Evolutionary conservation across 2,888 invertebrate species (phyloP), one percentile per base, ranked within the genome.

Genomic region (Protophormia terraenovae): DNA sequence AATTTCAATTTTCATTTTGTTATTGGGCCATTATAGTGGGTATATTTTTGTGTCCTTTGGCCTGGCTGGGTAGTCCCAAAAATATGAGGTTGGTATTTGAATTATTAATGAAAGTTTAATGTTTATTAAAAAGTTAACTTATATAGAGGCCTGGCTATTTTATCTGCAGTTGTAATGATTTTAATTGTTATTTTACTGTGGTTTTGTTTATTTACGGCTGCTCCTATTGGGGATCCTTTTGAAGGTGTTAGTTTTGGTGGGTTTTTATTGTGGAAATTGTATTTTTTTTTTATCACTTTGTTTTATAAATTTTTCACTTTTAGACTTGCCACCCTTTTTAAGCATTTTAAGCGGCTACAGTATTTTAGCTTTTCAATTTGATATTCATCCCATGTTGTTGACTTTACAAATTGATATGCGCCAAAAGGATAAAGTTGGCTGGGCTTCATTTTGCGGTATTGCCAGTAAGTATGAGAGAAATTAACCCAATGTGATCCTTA

Each of bases 331-430:
- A 0, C 89, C 90, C 0, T 87, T 94, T 77, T 91, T 94, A 80
- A 94, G 94, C 87, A 92, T 95, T 35, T 92, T 95, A 0, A 93
- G 93, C 29, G 95, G 95, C 0, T 96, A 95, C 86, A 95, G 95
- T 58, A 94, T 96, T 47, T 92, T 96, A 75, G 94, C 95, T 2
- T 96, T 96, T 89, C 96, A 96, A 92, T 97, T 96, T 88, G 97
- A 97, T 90, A 95, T 97, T 77, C 97, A 97, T 93, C 97, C 97
- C 1, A 95, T 96, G 89, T 94, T 98, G 89, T 94, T 98, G 87
- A 98, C 98, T 0, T 95, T 98, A 67, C 98, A 98, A 93, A 96
- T 97, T 86, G 98, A 98, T 91, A 98, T 98, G 98, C 94, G 94
- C 86, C 94, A 96, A 86, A 96, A 96, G 86, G 93, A 94, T 1